Percentiles rank a stretch among this genome's conserved stretches.
Evolutionary conservation across 1,140 invertebrate genomes (phyloP).

Genomic region (Hypsibius dujardini): DNA sequence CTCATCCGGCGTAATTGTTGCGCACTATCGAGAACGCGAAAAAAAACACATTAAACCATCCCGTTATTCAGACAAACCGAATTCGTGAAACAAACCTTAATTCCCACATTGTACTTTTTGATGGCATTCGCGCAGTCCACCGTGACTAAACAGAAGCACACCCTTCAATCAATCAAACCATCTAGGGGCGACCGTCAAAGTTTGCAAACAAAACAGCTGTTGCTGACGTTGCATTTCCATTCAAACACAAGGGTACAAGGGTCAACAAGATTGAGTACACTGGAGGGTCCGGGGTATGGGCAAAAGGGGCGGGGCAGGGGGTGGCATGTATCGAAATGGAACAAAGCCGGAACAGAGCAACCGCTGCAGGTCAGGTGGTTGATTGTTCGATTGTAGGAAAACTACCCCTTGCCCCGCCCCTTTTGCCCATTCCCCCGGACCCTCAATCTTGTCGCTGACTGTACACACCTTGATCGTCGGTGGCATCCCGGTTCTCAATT

Average conservation of each 20-base stretch:
- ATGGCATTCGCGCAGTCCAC: constrained; percentile 90
- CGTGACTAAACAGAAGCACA: constrained; percentile 46
- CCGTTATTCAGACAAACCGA: neutral
- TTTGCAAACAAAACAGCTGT: too few species aligned
- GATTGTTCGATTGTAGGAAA: too few species aligned
- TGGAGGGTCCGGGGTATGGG: too few species aligned
- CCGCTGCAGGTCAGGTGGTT: too few species aligned
- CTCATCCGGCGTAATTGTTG: constrained; percentile 96
- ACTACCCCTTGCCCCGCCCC: too few species aligned
- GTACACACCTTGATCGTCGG: constrained; percentile 54
- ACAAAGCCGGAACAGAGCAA: too few species aligned
- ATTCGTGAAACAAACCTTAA: constrained; percentile 44
- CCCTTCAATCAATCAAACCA: too few species aligned
- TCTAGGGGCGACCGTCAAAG: too few species aligned
- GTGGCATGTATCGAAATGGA: too few species aligned
- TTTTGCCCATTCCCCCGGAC: too few species aligned
- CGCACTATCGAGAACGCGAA: constrained; percentile 42
- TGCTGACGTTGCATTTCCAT: too few species aligned
- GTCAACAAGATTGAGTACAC: too few species aligned
- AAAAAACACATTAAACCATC: neutral
- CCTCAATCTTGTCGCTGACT: neutral
- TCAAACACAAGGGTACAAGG: neutral
- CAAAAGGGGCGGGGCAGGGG: neutral
- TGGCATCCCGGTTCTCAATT: constrained; percentile 80
- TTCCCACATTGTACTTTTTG: constrained; percentile 90